phyloP scores from a whole-genome alignment of 2,888 invertebrate species.

The Cantharis nigra region DNA sequence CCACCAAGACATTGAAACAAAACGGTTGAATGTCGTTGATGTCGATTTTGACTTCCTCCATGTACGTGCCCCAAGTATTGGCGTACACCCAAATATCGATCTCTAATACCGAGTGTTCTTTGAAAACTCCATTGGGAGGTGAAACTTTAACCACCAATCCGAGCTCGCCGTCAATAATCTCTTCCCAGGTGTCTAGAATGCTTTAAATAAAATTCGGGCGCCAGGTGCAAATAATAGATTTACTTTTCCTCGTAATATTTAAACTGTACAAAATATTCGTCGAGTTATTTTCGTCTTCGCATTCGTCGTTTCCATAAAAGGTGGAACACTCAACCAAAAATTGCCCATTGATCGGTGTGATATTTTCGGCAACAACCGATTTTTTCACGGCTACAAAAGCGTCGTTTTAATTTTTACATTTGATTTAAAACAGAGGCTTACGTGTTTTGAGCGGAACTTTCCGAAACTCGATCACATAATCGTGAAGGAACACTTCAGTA shows the following conservation, averaged over 20 bases:
- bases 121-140: conserved; percentile 39
- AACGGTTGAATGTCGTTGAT: conserved; percentile 50
- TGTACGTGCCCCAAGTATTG: conserved; percentile 57
- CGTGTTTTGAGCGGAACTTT: conserved; percentile 40
- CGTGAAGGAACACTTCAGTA: conserved; percentile 27
- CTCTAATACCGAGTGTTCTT: conserved; percentile 39
- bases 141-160: conserved; percentile 50
- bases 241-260: conserved; percentile 34
- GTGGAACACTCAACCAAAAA: conserved; percentile 43
- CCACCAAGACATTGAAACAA: conserved; percentile 48
- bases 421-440: conserved; percentile 19
- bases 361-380: conserved; percentile 51
- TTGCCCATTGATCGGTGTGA: conserved; percentile 46
- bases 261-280: conserved; percentile 32
- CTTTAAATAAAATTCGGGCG: neutral
- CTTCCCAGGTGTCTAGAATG: conserved; percentile 42
- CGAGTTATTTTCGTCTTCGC: conserved; percentile 13
- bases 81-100: conserved; percentile 53
- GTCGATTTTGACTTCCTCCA: conserved; percentile 53
- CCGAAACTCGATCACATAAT: conserved; percentile 34
- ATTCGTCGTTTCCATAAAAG: conserved; percentile 38
- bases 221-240: neutral
- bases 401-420: neutral
- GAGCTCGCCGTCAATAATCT: conserved; percentile 38
- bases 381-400: conserved; percentile 36